Conservation (phyloP, 2,797 vertebrate genomes). For the Tragelaphus eurycerus region DNA sequence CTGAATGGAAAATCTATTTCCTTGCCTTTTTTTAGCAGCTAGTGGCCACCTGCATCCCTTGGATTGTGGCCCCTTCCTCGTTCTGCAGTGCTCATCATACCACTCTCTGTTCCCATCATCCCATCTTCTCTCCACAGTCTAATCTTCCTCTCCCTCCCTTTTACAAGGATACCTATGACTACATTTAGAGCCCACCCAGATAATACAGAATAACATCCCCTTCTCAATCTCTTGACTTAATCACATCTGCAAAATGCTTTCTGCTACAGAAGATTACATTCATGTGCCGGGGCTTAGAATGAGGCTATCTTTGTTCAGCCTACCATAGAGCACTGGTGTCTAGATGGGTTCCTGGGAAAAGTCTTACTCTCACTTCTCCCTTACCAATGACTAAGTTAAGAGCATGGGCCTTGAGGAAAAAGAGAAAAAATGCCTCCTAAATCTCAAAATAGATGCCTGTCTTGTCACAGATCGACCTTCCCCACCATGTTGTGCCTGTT, state of each 20-base stretch:
- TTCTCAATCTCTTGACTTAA: background rate
- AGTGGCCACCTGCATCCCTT: background rate
- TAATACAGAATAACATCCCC: background rate
- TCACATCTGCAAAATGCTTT: background rate
- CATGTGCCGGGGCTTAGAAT: background rate
- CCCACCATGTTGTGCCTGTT: background rate
- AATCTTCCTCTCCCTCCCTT: background rate
- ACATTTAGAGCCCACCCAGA: background rate
- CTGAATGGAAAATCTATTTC: background rate
- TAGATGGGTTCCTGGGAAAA: background rate
- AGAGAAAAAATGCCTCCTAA: background rate
- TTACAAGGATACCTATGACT: background rate
- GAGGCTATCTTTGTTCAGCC: background rate
- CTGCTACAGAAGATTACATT: background rate
- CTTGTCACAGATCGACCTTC: background rate
- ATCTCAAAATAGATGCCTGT: background rate
- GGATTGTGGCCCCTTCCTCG: background rate
- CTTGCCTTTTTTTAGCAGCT: background rate
- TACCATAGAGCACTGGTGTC: background rate
- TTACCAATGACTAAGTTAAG: background rate
- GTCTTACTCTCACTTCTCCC: background rate
- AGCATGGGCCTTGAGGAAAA: background rate
- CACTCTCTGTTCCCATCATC: background rate
- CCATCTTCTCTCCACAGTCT: background rate
- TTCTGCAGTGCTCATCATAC: background rate